Percentiles rank a stretch among this genome's conserved stretches.
Evolutionary conservation across 2,797 vertebrate species (phyloP).

Genomic region (Apodemus agrarius): DNA sequence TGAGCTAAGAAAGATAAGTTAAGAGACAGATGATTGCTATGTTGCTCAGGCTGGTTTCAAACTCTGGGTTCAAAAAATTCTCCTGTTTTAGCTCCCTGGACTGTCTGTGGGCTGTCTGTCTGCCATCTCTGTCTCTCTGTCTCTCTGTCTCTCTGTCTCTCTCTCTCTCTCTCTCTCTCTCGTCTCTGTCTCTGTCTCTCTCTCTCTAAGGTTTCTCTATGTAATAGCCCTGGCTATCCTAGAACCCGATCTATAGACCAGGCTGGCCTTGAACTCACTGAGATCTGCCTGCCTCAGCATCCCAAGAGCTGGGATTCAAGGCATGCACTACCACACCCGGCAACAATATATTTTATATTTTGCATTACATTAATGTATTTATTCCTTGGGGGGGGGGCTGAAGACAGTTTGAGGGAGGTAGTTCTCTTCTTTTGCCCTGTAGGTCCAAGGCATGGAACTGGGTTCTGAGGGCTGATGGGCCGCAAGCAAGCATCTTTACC

Average conservation of each 20-base stretch:
- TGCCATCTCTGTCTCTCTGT: background rate
- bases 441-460: background rate
- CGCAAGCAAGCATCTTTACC: rapidly evolving
- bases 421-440: background rate
- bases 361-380: background rate
- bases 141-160: too few relatives aligned
- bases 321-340: background rate
- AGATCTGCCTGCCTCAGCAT: background rate
- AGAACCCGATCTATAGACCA: background rate
- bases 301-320: background rate
- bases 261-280: background rate
- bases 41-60: background rate
- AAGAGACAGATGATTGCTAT: background rate
- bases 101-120: background rate
- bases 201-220: background rate
- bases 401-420: background rate
- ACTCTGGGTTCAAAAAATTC: background rate
- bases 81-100: background rate
- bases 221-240: background rate
- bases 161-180: too few relatives aligned
- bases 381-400: background rate
- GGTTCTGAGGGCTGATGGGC: background rate
- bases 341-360: background rate
- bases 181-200: background rate
- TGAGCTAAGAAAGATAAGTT: background rate